Evolutionary conservation across 2,797 vertebrate genomes (phyloP), one percentile per base, ranked within the genome.

Genomic region (Chromobotia macracanthus): DNA sequence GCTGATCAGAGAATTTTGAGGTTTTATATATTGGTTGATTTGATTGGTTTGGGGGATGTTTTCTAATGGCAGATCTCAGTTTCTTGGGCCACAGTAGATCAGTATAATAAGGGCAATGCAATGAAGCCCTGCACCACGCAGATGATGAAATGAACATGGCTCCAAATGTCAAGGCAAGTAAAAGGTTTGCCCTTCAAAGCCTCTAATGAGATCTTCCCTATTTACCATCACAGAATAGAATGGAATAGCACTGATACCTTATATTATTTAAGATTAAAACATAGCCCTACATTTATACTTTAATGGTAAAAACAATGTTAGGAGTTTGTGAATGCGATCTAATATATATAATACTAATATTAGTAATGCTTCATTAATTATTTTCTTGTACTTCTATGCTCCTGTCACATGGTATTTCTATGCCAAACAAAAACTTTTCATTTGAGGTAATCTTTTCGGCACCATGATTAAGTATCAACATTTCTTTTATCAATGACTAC

Each of bases 111-210:
- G 53, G 56, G 56, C 77, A 75, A 66, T 9, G 28, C 28, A 76
- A 75, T 75, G 25, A 80, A 76, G 63, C 21, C 64, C 48, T 48
- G 53, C 58, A 50, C 53, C 38, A 61, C 68, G 85, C 87, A 64
- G 83, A 89, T 86, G 84, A 84, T 85, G 82, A 89, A 86, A 88
- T 89, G 85, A 86, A 86, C 85, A 85, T 85, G 88, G 83, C 87
- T 77, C 87, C 83, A 91, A 92, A 92, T 92, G 91, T 92, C 91
- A 92, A 89, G 90, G 77, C 82, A 79, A 88, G 58, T 72, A 74
- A 63, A 70, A 69, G 28, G 31, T 91, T 92, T 81, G 87, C 87
- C 82, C 84, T 88, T 91, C 86, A 89, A 85, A 89, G 88, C 82
- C 84, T 87, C 81, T 71, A 46, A 86, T 83, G 82, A 82, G 75